Base-by-base conservation (phyloP, 2,888 invertebrate species). In the Laothoe populi region DNA sequence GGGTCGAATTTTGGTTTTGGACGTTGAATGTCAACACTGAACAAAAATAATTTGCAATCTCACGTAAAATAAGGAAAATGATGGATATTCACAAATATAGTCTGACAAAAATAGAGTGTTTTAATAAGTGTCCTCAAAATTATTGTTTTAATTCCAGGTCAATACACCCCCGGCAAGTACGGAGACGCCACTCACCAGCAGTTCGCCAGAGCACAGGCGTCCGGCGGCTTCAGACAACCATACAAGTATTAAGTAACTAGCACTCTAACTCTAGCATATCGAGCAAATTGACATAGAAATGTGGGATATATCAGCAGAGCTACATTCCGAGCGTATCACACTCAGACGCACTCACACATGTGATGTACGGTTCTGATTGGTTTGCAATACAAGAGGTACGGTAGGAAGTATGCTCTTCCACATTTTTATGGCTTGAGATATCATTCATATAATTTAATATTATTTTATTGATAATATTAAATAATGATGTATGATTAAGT, bases 81-180 rank as follows among this genome's bases (percentile, higher is more conserved):
- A 31, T 31, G 8, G 1, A 31, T 31, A 31, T 1, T 1, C 7
- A 31, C 7, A 5, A 8, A 31, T 26, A 26, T 4, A 31, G 1
- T 31, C 7, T 31, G 5, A 4, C 7, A 31, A 31, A 31, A 8
- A 8, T 31, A 8, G 5, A 31, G 5, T 31, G 31, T 31, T 31
- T 31, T 31, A 31, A 31, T 4, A 5, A 5, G 31, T 35, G 10
- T 19, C 35, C 7, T 16, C 26, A 53, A 35, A 4, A 35, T 57
- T 62, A 60, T 26, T 60, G 66, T 60, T 35, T 16, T 0, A 61
- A 63, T 84, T 89, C 64, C 86, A 92, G 92, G 92, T 78, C 89
- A 87, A 73, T 92, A 92, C 88, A 90, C 87, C 81, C 86, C 92
- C 11, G 86, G 77, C 60, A 91, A 92, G 72, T 89, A 92, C 72